Evolutionary conservation across 2,888 invertebrate genomes (phyloP), one percentile per base, ranked within the genome.

Genomic region (Blastobasis adustella): DNA sequence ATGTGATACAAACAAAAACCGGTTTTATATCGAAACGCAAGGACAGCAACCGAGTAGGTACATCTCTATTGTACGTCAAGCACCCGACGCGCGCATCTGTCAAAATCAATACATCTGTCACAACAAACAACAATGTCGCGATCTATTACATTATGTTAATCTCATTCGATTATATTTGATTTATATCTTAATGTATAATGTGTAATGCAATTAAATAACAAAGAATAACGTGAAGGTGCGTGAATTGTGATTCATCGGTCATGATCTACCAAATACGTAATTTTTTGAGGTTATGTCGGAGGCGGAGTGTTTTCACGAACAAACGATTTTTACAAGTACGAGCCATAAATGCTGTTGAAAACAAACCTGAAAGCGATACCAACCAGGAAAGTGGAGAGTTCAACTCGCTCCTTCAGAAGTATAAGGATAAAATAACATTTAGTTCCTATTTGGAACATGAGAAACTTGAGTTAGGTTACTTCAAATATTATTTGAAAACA

Each of bases 251-350:
- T 46, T 46, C 9, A 37, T 47, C 9, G 23, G 46, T 37, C 53
- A 83, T 82, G 81, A 59, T 76, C 45, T 76, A 73, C 64, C 63
- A 76, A 46, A 65, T 74, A 57, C 73, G 67, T 51, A 70, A 65
- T 45, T 58, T 81, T 76, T 82, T 82, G 65, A 86, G 86, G 86
- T 85, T 89, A 84, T 76, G 72, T 73, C 70, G 73, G 45, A 67
- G 65, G 54, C 73, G 70, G 58, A 67, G 56, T 61, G 49, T 70
- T 60, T 61, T 70, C 49, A 66, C 66, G 64, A 70, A 64, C 49
- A 72, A 69, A 53, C 63, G 68, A 58, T 72, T 64, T 42, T 73
- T 66, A 49, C 72, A 73, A 54, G 57, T 59, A 41, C 61, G 64
- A 23, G 57, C 69, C 4, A 63, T 65, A 42, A 68, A 63, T 50